Percentiles rank a stretch among this genome's conserved stretches.
Evolutionary conservation across 2,113 vertebrate species (phyloP).

Genomic region (Hemiscyllium ocellatum): DNA sequence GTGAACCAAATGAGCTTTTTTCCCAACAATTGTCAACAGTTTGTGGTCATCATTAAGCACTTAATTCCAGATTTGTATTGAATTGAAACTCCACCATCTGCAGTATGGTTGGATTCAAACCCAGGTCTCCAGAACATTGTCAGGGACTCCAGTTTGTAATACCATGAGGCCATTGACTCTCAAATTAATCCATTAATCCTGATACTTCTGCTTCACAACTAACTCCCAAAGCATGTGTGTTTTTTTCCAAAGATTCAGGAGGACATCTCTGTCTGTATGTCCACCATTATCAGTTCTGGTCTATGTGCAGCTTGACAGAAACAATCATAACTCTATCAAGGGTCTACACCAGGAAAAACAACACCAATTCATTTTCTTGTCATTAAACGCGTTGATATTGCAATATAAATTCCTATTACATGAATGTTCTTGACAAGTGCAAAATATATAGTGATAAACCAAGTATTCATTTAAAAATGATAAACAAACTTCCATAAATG

Average conservation of each 20-base stretch:
- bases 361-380: constrained; percentile 10
- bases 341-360: neutral
- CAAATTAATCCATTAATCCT: neutral
- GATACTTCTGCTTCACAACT: neutral
- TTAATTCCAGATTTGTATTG: too few species aligned
- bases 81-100: too few species aligned
- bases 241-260: neutral
- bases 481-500: neutral
- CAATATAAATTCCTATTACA: neutral
- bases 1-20: too few species aligned
- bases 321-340: neutral
- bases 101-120: too few species aligned
- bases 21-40: too few species aligned
- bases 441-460: constrained; percentile 1
- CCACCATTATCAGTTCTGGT: neutral
- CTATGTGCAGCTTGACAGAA: neutral
- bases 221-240: neutral
- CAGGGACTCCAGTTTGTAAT: too few species aligned
- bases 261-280: neutral
- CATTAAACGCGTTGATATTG: neutral
- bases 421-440: constrained; percentile 9
- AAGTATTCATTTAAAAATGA: neutral
- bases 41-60: too few species aligned
- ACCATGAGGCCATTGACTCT: too few species aligned
- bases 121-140: too few species aligned